Conservation (phyloP, 2,888 invertebrate genomes). For the Camponotus fellah region DNA sequence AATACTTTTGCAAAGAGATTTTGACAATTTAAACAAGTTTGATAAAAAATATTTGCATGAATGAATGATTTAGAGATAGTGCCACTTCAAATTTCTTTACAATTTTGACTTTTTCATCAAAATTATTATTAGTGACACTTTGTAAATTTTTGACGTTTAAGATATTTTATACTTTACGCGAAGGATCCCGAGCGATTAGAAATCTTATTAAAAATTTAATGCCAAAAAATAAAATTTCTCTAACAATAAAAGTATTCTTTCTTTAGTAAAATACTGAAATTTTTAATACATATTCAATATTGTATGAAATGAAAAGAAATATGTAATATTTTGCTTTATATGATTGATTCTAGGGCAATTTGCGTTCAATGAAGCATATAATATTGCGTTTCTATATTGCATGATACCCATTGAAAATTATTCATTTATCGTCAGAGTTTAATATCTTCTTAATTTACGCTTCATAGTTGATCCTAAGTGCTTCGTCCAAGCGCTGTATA, state of each 20-base stretch:
- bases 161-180: constrained; percentile 18
- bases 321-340: not conserved
- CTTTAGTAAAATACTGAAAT: constrained; percentile 7
- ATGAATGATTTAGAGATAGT: not conserved
- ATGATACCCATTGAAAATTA: constrained; percentile 17
- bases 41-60: not conserved
- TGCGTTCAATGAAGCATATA: not conserved
- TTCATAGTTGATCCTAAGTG: constrained; percentile 32
- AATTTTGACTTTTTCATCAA: not conserved
- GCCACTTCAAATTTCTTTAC: constrained; percentile 3
- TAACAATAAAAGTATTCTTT: not conserved
- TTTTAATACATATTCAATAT: not conserved
- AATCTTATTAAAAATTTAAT: constrained; percentile 37
- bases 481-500: constrained; percentile 26
- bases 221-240: constrained; percentile 4
- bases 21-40: not conserved
- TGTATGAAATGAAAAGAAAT: not conserved
- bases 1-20: not conserved
- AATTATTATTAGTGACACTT: not conserved
- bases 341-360: constrained; percentile 21
- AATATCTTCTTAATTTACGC: constrained; percentile 44
- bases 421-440: constrained; percentile 45
- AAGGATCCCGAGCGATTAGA: constrained; percentile 33
- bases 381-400: not conserved
- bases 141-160: constrained; percentile 5